Conservation (phyloP, 2,888 invertebrate genomes). For the Heliothis peltigera region DNA sequence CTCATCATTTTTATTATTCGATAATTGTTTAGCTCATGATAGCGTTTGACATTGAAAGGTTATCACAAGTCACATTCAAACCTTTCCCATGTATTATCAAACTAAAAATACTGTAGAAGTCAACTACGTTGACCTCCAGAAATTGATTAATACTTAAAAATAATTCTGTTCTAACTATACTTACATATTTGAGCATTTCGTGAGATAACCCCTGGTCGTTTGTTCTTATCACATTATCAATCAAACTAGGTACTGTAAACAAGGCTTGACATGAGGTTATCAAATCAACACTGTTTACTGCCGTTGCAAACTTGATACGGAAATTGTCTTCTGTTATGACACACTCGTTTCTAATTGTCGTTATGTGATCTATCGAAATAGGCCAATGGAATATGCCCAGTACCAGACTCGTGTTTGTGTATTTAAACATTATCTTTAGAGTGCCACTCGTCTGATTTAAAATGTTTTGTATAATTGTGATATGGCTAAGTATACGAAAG, state of each 20-base stretch:
- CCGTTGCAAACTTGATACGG: slow-evolving; percentile 67
- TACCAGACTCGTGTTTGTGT: slow-evolving; percentile 58
- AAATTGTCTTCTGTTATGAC: slow-evolving; percentile 69
- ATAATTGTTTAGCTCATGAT: slow-evolving; percentile 10
- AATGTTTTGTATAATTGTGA: slow-evolving; percentile 55
- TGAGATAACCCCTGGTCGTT: slow-evolving; percentile 77
- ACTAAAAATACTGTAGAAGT: slow-evolving; percentile 59
- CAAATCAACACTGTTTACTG: slow-evolving; percentile 69
- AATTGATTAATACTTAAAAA: slow-evolving; percentile 56
- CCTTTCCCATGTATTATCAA: slow-evolving; percentile 25
- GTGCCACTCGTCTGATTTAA: slow-evolving; percentile 54
- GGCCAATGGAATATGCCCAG: slow-evolving; percentile 74
- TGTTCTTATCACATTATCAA: slow-evolving; percentile 78
- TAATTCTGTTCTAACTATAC: slow-evolving; percentile 59
- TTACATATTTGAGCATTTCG: slow-evolving; percentile 56
- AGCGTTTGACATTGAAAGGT: slow-evolving; percentile 51
- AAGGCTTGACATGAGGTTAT: slow-evolving; percentile 75
- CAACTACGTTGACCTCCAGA: slow-evolving; percentile 57
- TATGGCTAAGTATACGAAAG: slow-evolving; percentile 43
- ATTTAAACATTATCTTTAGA: slow-evolving; percentile 53
- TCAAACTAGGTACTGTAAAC: slow-evolving; percentile 82
- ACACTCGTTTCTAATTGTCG: slow-evolving; percentile 61
- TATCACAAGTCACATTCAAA: slow-evolving; percentile 31
- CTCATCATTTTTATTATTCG: not conserved
- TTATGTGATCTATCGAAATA: slow-evolving; percentile 67